Evolutionary conservation across 2,797 vertebrate species (phyloP).

Genomic region (Fistularia commersonii): DNA sequence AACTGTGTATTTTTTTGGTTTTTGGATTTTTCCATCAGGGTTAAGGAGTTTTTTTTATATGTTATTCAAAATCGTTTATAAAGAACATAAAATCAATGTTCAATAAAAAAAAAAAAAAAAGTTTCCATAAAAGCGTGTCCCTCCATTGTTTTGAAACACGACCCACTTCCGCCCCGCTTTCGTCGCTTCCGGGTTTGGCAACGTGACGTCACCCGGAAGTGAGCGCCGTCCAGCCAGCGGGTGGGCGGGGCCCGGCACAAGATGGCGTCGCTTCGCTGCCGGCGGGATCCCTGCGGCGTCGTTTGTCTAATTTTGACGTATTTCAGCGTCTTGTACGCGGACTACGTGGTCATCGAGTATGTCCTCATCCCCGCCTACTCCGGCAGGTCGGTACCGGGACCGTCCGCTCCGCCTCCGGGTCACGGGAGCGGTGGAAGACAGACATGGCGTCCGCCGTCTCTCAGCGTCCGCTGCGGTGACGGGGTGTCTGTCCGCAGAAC

Average conservation of each 20-base stretch:
- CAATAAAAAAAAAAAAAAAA: no score
- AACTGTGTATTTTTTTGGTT: no score
- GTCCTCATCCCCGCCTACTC: slow-evolving; percentile 77
- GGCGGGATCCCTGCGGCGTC: slow-evolving; percentile 76
- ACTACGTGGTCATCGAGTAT: slow-evolving; percentile 80
- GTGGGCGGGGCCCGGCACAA: slow-evolving; percentile 59
- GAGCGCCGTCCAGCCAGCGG: slow-evolving; percentile 9
- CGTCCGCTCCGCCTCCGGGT: not conserved
- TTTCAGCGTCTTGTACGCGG: slow-evolving; percentile 80
- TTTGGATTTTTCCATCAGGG: no score
- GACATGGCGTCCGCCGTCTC: slow-evolving; percentile 20
- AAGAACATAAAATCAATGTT: no score
- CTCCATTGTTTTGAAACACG: not conserved
- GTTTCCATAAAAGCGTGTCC: no score
- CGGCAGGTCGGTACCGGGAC: slow-evolving; percentile 64
- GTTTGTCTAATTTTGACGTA: slow-evolving; percentile 78
- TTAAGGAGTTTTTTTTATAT: no score
- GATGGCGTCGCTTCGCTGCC: slow-evolving; percentile 75
- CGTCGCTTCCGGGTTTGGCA: no score
- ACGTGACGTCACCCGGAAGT: slow-evolving; percentile 65
- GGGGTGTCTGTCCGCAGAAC: no score
- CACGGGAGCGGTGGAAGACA: not conserved
- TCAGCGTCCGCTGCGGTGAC: no score
- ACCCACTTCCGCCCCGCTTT: no score
- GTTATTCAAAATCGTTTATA: no score